Evolutionary conservation across 1,140 invertebrate genomes (phyloP), one percentile per base, ranked within the genome.

Genomic region (Thaumetopoea pityocampa): DNA sequence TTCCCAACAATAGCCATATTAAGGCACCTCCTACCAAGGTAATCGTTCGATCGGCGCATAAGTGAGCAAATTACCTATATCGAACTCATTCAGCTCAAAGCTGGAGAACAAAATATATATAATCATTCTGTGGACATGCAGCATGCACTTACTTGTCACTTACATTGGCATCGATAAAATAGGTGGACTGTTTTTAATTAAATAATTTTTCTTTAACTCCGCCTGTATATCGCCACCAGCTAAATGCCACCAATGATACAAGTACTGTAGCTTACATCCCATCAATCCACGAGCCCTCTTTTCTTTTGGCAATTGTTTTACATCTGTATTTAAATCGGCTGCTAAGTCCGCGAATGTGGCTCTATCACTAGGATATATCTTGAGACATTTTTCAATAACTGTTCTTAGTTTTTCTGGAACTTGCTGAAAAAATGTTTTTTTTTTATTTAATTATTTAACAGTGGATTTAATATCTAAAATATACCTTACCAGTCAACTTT

Each of bases 191-290:
- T 90, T 92, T 58, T 94, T 90, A 12, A 98, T 94, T 3, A 98
- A 85, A 3, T 95, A 96, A 79, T 97, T 94, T 70, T 94, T 95
- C 62, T 95, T 96, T 5, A 99, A 85, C 74, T 97, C 95, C 6
- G 90, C 85, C 42, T 95, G 92, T 23, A 98, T 92, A 86, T 99
- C 96, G 1, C 97, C 97, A 16, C 97, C 97, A 11, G 97, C 94
- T 27, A 99, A 81, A 67, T 95, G 93, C 98, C 98, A 99, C 63
- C 97, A 89, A 82, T 98, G 93, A 80, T 98, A 99, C 2, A 98
- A 87, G 66, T 95, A 93, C 40, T 94, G 88, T 60, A 96, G 81
- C 41, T 88, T 88, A 47, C 92, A 87, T 17, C 88, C 86, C 64
- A 88, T 85, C 5, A 91, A 52, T 14, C 88, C 87, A 16, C 79